Evolutionary conservation across 2,113 vertebrate genomes (phyloP).

Genomic region (Bos javanicus): DNA sequence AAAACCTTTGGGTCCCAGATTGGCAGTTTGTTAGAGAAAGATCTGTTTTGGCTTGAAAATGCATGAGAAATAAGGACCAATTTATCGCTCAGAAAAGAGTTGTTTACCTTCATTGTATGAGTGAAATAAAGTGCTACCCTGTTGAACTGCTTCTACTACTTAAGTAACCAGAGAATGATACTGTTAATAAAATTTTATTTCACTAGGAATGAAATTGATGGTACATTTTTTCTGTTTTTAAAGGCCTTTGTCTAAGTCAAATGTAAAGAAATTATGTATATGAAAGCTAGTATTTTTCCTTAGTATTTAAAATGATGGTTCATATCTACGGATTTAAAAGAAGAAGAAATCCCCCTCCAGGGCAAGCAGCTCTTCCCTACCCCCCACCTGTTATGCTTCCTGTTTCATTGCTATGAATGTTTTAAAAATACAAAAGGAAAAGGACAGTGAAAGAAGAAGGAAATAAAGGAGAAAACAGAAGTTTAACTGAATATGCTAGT

Average conservation of each 20-base stretch:
- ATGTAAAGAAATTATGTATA: not conserved
- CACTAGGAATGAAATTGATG: not conserved
- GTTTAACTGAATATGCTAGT: not conserved
- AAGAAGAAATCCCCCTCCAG: not conserved
- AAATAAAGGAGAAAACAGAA: not conserved
- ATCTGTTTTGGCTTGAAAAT: not conserved
- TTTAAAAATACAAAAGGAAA: not conserved
- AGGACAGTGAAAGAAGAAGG: not conserved
- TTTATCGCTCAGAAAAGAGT: not conserved
- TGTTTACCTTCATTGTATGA: not conserved
- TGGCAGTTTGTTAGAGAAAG: not conserved
- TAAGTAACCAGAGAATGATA: not conserved
- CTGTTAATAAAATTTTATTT: slow-evolving; percentile 12
- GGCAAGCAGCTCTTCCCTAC: not conserved
- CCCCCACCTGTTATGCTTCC: not conserved
- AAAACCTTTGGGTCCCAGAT: not conserved
- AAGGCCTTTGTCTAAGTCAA: not conserved
- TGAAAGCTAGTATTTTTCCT: not conserved
- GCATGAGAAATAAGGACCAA: not conserved
- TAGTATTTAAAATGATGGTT: not conserved
- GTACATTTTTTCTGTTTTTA: not conserved
- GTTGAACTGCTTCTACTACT: not conserved
- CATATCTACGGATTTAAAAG: not conserved
- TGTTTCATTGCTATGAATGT: not conserved
- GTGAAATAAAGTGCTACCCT: not conserved